Conservation (phyloP, 2,113 vertebrate genomes). For the Dermatemys mawii region DNA sequence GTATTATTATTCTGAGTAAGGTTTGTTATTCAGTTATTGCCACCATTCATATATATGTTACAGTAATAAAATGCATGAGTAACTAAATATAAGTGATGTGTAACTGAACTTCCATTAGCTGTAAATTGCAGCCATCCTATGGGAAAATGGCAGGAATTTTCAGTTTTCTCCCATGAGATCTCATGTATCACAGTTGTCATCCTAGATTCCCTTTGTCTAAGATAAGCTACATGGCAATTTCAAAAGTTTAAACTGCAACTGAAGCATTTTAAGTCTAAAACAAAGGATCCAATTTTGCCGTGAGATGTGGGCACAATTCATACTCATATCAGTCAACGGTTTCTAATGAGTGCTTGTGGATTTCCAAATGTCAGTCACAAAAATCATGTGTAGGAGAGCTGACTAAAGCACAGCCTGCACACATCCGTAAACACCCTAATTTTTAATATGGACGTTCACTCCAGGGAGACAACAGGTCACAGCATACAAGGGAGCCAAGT, state of each 20-base stretch:
- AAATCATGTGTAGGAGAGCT: neutral
- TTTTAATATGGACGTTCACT: neutral
- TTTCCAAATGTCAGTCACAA: neutral
- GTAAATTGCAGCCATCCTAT: neutral
- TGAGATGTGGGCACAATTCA: neutral
- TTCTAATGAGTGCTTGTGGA: neutral
- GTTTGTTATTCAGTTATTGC: neutral
- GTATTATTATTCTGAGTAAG: fast-evolving
- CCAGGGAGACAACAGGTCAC: neutral
- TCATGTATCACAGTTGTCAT: neutral
- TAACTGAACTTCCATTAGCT: neutral
- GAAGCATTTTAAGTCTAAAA: neutral
- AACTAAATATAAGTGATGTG: neutral
- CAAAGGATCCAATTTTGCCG: neutral
- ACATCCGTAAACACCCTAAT: neutral
- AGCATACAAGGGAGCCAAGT: neutral
- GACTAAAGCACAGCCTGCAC: neutral
- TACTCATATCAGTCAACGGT: neutral
- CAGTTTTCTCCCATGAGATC: neutral
- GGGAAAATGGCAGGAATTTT: neutral
- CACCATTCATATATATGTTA: fast-evolving
- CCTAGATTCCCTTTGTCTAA: neutral
- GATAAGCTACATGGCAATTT: neutral
- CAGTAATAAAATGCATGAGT: neutral
- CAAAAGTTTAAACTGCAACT: neutral